Evolutionary conservation across 2,797 vertebrate species (phyloP).

Genomic region (Lepidocolaptes lacrymiger): DNA sequence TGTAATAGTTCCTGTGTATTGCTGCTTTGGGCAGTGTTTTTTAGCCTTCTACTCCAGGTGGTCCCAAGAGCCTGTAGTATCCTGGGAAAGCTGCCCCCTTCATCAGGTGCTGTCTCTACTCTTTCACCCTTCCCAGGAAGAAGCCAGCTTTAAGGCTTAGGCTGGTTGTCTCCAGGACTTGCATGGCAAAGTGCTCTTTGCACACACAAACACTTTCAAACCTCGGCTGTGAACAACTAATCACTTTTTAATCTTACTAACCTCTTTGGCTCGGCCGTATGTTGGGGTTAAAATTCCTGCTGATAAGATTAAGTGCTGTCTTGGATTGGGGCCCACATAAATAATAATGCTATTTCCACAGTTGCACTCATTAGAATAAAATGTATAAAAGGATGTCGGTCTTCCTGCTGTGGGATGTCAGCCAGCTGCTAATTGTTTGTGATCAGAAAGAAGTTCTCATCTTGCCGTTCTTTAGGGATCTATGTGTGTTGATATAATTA

Average conservation of each 20-base stretch:
- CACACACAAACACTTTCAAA: not conserved
- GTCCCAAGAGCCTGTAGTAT: not conserved
- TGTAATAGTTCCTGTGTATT: not conserved
- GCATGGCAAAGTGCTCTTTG: not conserved
- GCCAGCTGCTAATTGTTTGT: constrained; percentile 20
- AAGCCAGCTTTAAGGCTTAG: not conserved
- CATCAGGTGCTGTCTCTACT: rapidly evolving
- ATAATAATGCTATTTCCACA: constrained; percentile 25
- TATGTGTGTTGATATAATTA: not conserved
- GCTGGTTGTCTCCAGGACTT: not conserved
- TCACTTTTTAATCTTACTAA: constrained; percentile 25
- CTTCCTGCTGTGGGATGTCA: not conserved
- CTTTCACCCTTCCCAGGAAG: not conserved
- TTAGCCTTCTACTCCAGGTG: not conserved
- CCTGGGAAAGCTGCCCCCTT: not conserved
- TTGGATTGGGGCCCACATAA: constrained; percentile 1
- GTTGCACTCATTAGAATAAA: not conserved
- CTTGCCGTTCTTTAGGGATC: not conserved
- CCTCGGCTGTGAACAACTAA: not conserved
- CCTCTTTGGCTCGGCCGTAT: constrained; percentile 7
- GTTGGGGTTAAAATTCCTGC: constrained; percentile 28
- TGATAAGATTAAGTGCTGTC: constrained; percentile 50
- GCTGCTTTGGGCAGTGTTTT: not conserved
- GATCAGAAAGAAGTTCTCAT: not conserved
- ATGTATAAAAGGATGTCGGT: not conserved